Conservation (phyloP, 2,888 invertebrate genomes). For the Ypsolopha scabrella region DNA sequence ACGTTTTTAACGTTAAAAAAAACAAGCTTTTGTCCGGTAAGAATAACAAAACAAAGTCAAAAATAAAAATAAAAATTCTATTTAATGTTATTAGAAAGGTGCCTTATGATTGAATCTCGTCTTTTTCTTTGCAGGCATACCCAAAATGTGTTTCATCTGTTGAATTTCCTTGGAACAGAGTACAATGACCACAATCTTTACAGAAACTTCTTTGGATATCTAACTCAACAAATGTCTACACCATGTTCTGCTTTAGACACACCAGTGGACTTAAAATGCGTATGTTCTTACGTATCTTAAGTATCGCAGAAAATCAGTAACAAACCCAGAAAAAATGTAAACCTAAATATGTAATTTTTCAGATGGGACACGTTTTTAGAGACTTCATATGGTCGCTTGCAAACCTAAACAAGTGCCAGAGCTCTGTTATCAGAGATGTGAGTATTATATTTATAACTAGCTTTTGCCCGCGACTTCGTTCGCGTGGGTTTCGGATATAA, state of each 20-base stretch:
- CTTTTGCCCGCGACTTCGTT: no score
- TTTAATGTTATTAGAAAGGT: background rate
- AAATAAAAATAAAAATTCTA: background rate
- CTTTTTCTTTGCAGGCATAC: conserved; percentile 24
- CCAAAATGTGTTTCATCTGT: conserved; percentile 28
- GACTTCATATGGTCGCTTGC: conserved; percentile 21
- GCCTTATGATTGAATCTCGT: background rate
- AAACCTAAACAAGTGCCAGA: conserved; percentile 9
- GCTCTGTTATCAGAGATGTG: background rate
- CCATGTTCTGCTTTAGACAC: background rate
- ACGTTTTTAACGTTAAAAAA: no score
- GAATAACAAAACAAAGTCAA: no score
- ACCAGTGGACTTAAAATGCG: no score
- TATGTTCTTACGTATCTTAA: no score
- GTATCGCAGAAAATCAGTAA: background rate
- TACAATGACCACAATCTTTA: conserved; percentile 20
- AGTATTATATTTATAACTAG: background rate
- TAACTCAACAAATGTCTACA: conserved; percentile 7
- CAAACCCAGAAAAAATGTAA: background rate
- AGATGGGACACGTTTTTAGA: conserved; percentile 23
- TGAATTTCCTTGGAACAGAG: conserved; percentile 26
- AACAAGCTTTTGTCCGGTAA: background rate
- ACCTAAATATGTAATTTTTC: conserved; percentile 12
- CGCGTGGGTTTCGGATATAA: no score
- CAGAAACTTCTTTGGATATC: conserved; percentile 20